Evolutionary conservation across 2,888 invertebrate genomes (phyloP).

Genomic region (Philopedon plagiatum): DNA sequence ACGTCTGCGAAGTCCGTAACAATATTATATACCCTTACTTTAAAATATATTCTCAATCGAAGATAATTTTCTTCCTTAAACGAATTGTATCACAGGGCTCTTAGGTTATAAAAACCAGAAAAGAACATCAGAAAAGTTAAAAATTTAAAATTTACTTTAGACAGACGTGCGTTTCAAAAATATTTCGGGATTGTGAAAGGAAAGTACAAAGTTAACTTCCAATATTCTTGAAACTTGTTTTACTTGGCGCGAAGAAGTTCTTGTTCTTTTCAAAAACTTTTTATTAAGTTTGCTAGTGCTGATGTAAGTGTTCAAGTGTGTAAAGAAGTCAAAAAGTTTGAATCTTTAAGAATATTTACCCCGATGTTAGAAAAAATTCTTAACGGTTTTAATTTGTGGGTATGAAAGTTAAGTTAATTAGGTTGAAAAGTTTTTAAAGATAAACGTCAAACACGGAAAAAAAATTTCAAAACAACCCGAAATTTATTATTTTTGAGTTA

Average conservation of each 20-base stretch:
- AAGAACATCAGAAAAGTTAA: constrained; percentile 3
- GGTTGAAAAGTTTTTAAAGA: too few relatives aligned
- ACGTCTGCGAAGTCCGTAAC: too few relatives aligned
- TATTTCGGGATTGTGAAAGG: not conserved
- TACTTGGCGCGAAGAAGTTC: not conserved
- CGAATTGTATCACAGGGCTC: too few relatives aligned
- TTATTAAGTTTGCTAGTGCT: not conserved
- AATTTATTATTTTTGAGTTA: too few relatives aligned
- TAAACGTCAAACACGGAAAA: too few relatives aligned
- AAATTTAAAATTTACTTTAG: constrained; percentile 6
- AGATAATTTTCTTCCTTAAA: not conserved
- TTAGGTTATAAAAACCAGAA: not conserved
- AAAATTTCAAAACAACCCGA: too few relatives aligned
- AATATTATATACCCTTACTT: too few relatives aligned
- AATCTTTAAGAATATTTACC: not conserved
- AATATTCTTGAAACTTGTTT: constrained; percentile 6
- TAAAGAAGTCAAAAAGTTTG: not conserved
- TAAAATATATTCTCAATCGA: too few relatives aligned
- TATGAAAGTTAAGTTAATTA: too few relatives aligned
- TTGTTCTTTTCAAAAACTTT: not conserved
- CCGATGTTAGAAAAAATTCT: too few relatives aligned
- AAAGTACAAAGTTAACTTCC: constrained; percentile 3
- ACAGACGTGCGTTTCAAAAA: not conserved
- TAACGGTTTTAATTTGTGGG: too few relatives aligned
- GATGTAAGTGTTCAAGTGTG: not conserved